These are phyloP conservation scores for Camelus bactrianus DNA, from an alignment of 2,113 vertebrate species.

Conservation along the genomic window DNA sequence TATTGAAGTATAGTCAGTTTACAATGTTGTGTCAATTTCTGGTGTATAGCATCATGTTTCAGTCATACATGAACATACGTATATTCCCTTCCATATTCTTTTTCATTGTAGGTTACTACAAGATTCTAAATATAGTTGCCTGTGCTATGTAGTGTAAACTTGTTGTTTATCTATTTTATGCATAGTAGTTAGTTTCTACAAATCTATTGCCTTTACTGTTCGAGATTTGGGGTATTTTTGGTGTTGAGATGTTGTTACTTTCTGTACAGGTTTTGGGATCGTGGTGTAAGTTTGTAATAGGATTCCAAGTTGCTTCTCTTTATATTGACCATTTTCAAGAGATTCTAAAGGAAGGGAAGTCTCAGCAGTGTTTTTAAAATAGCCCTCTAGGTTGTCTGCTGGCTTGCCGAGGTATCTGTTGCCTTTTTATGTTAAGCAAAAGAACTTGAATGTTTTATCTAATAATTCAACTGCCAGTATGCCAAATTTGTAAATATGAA, in stretches of 20 bases:
- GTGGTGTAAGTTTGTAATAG: conserved; percentile 3
- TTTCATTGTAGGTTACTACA: too few species aligned
- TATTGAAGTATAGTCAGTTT: neutral
- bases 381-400: conserved; percentile 81
- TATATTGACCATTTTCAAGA: conserved; percentile 41
- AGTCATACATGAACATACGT: too few species aligned
- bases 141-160: too few species aligned
- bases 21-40: neutral
- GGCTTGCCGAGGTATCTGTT: conserved; percentile 85
- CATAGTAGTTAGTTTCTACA: too few species aligned
- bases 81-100: too few species aligned
- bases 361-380: conserved; percentile 62
- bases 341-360: conserved; percentile 59
- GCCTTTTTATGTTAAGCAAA: conserved; percentile 85
- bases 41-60: too few species aligned
- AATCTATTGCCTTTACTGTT: neutral
- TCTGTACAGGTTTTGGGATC: conserved; percentile 7
- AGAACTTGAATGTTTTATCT: conserved; percentile 83
- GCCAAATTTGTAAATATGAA: conserved; percentile 83
- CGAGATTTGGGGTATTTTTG: conserved; percentile 4
- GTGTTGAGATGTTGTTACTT: neutral
- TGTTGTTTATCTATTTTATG: too few species aligned
- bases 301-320: conserved; percentile 66
- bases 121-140: too few species aligned
- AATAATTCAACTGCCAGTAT: conserved; percentile 81